Conservation (phyloP, 2,113 vertebrate genomes). For the Furnarius figulus region DNA sequence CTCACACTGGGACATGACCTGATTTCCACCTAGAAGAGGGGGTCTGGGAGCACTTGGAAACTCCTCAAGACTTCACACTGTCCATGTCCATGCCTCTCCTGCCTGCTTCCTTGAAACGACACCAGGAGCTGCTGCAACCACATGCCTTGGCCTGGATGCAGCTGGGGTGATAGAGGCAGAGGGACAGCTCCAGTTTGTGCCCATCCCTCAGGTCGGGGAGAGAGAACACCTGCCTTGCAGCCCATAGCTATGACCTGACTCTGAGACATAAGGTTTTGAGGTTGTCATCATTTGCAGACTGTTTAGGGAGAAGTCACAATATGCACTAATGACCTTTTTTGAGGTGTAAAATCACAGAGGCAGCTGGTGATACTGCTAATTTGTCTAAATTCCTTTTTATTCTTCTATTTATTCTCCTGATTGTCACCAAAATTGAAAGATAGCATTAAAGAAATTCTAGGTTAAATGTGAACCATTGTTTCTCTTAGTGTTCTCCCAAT, state of each 20-base stretch:
- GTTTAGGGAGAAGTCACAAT: background rate
- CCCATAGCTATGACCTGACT: background rate
- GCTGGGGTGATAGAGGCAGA: background rate
- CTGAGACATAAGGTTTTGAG: background rate
- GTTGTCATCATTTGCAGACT: background rate
- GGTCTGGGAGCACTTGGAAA: background rate
- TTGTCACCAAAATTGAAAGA: background rate
- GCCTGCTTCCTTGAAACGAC: background rate
- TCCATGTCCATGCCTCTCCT: background rate
- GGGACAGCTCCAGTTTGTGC: fast-evolving
- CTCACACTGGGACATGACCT: background rate
- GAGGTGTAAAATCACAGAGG: background rate
- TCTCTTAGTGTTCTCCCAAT: background rate
- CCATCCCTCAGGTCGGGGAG: fast-evolving
- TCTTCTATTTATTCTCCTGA: background rate
- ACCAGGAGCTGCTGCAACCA: background rate
- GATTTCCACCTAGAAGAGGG: background rate
- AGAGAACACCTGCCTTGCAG: background rate
- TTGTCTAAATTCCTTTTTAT: background rate
- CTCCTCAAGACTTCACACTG: background rate
- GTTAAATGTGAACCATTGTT: background rate
- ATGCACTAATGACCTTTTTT: background rate
- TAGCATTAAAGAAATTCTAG: background rate
- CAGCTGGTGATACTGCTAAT: background rate
- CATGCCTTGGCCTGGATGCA: background rate